Base-by-base conservation (phyloP, 2,888 invertebrate genomes). In the Scelioninae gen. 1 region DNA sequence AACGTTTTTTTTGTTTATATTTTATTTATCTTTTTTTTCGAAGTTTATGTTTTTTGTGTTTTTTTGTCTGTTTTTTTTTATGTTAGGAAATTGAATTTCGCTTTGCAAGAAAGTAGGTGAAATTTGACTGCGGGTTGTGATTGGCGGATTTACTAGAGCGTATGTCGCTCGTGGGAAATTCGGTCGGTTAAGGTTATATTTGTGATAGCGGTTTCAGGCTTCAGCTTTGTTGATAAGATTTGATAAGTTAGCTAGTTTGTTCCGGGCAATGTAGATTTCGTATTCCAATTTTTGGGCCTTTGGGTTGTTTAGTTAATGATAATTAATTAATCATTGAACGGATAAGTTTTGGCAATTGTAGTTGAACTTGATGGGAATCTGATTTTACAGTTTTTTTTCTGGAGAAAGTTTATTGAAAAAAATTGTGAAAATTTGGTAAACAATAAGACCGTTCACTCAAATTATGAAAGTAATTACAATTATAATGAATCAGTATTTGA, bases 181-280 rank as follows among this genome's bases (percentile, higher is more conserved):
- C 23, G 5, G 11, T 43, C n/a, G 1, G 31, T 38, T 66, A 40
- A 66, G 66, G 66, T 66, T 66, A 66, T 66, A 66, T 66, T 66
- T 51, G 66, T 66, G 66, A 53, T 66, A 66, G 66, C 53, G 40
- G 31, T 55, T 49, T 49, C 23, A 3, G 49, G 43, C 29, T 55
- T 53, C 29, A 13, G 38, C 63, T 63, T 47, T 65, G 38, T 51
- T 65, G 65, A 65, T 65, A 65, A 51, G 29, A 51, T 13, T 40
- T 15, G 65, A 60, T 60, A 60, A 45, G 13, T 2, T 15, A 15
- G 4, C 38, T 10, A 10, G 16, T 29, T 58, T 7, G 16, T 6
- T 23, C 11, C 15, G 49, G 11, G n/a, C 43, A 11, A 43, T 51
- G 60, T 31, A 56, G 56, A 11, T 38, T 56, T 43, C 38, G 8